Conservation (phyloP, 2,888 invertebrate genomes). For the Hipparchia sbordonii region DNA sequence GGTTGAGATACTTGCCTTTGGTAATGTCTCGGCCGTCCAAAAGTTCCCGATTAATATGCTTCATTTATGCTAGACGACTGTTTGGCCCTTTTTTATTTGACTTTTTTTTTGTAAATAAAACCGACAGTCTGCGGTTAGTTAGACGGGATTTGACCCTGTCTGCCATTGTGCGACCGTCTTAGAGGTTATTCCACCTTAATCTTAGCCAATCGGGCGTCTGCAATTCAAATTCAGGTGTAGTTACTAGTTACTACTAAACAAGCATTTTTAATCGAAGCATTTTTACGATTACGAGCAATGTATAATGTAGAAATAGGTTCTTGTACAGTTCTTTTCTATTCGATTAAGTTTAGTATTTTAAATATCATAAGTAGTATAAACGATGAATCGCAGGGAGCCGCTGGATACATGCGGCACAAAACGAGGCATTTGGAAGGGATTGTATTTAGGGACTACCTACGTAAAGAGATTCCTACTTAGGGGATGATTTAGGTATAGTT, state of each 20-base stretch:
- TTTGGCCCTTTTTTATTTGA: neutral
- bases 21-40: neutral
- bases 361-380: no score
- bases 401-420: no score
- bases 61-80: constrained; percentile 6
- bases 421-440: no score
- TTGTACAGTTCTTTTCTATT: no score
- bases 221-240: constrained; percentile 10
- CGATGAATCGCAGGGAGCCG: no score
- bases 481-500: no score
- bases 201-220: constrained; percentile 4
- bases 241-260: neutral
- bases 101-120: constrained; percentile 6
- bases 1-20: neutral
- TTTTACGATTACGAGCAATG: neutral
- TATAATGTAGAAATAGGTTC: neutral
- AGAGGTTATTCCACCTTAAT: constrained; percentile 14
- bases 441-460: no score
- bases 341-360: no score
- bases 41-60: constrained; percentile 14
- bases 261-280: neutral
- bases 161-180: constrained; percentile 17
- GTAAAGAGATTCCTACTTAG: no score
- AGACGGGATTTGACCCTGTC: constrained; percentile 19
- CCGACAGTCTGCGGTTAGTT: constrained; percentile 16